Conservation (phyloP, 2,113 vertebrate genomes). For the Sclerurus mexicanus region DNA sequence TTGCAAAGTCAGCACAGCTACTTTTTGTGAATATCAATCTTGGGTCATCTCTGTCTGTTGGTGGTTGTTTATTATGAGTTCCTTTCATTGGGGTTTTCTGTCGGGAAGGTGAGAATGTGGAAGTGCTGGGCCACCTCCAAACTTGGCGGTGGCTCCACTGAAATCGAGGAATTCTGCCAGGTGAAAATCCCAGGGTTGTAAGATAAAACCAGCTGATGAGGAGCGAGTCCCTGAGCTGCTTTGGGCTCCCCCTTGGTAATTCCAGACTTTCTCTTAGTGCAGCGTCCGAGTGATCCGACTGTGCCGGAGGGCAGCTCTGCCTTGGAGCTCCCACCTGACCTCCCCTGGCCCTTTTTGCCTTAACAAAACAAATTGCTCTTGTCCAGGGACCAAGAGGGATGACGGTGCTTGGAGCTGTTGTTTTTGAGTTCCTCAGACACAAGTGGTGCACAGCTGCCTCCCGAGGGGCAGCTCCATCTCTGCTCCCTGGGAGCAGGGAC, state of each 20-base stretch:
- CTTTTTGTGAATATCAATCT: neutral
- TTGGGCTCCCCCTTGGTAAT: neutral
- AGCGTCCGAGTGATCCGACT: neutral
- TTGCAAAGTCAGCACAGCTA: neutral
- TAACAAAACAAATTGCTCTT: neutral
- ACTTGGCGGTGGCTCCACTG: neutral
- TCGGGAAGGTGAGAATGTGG: neutral
- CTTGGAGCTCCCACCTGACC: neutral
- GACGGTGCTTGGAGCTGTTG: rapidly evolving
- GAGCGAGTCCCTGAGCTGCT: neutral
- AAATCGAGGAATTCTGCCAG: neutral
- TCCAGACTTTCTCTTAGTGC: neutral
- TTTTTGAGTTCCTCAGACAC: neutral
- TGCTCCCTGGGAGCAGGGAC: neutral
- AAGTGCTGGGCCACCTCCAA: neutral
- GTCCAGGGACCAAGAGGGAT: neutral
- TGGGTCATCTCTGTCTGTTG: neutral
- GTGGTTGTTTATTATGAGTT: neutral
- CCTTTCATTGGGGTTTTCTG: neutral
- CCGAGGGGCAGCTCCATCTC: neutral
- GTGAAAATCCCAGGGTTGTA: neutral
- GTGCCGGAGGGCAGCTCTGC: neutral
- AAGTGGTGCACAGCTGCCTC: neutral
- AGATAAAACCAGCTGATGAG: neutral
- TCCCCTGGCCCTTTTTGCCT: neutral